Conservation (phyloP, 2,888 invertebrate genomes). For the Digitonthophagus gazella region DNA sequence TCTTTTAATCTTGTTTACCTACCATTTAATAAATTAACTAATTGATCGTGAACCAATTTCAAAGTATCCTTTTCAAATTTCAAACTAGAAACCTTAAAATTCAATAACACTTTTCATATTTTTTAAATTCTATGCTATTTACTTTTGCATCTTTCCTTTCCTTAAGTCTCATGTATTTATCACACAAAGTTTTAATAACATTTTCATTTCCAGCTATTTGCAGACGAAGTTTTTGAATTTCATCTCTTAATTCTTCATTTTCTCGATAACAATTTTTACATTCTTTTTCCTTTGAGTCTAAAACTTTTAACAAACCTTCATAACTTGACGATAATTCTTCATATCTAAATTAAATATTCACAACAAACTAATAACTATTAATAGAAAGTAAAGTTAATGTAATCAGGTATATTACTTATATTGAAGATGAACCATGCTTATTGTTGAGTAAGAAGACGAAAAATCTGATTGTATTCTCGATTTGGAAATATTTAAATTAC, state of each 20-base stretch:
- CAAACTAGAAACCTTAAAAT: conserved; percentile 37
- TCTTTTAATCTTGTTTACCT: conserved; percentile 31
- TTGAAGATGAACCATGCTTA: conserved; percentile 57
- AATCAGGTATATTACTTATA: conserved; percentile 49
- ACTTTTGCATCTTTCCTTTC: conserved; percentile 41
- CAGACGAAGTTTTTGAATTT: conserved; percentile 34
- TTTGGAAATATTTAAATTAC: conserved; percentile 34
- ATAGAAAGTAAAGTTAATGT: neutral
- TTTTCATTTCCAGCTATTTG: conserved; percentile 35
- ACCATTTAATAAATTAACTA: conserved; percentile 41
- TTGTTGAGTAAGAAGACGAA: conserved; percentile 54
- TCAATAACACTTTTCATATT: neutral
- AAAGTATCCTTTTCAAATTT: conserved; percentile 43
- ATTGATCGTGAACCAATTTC: conserved; percentile 42
- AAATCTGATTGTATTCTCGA: conserved; percentile 43
- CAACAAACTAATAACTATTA: neutral
- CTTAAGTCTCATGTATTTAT: conserved; percentile 40
- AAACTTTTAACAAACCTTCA: conserved; percentile 43
- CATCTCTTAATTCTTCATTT: conserved; percentile 38
- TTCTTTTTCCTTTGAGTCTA: conserved; percentile 42
- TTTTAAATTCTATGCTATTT: conserved; percentile 2
- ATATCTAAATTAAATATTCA: conserved; percentile 35
- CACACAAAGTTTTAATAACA: conserved; percentile 35
- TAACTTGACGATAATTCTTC: conserved; percentile 45
- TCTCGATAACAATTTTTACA: conserved; percentile 41